Conservation (phyloP, 2,113 vertebrate genomes). For the Heptranchias perlo region DNA sequence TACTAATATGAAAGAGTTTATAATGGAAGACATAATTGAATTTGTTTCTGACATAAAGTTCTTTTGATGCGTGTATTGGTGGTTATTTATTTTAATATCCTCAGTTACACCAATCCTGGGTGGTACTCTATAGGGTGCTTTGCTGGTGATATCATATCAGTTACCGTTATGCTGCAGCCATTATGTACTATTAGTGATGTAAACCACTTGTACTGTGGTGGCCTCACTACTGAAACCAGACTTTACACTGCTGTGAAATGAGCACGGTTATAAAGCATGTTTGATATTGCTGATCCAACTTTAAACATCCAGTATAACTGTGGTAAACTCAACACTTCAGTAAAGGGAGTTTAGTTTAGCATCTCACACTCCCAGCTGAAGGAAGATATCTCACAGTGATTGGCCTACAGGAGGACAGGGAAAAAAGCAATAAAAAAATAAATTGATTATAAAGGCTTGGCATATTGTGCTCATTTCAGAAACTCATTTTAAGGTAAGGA, state of each 20-base stretch:
- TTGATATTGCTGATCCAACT: not conserved
- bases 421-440: not conserved
- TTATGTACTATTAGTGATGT: not conserved
- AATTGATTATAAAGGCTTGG: not conserved
- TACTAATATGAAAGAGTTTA: not conserved
- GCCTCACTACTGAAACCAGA: not conserved
- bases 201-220: not conserved
- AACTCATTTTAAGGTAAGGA: constrained; percentile 6
- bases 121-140: not conserved
- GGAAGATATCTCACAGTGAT: not conserved
- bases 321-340: not conserved
- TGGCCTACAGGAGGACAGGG: not conserved
- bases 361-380: not conserved
- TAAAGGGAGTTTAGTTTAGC: not conserved
- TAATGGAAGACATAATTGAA: not conserved
- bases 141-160: not conserved
- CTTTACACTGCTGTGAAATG: not conserved
- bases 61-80: not conserved
- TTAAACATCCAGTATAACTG: not conserved
- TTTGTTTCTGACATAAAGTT: not conserved
- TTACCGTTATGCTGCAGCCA: not conserved
- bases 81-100: not conserved
- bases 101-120: not conserved
- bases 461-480: not conserved
- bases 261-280: not conserved